Evolutionary conservation across 53 echinoderm and acorn worm genomes (phyloP), one percentile per base, ranked within the genome.

Genomic region (Antedon mediterranea): DNA sequence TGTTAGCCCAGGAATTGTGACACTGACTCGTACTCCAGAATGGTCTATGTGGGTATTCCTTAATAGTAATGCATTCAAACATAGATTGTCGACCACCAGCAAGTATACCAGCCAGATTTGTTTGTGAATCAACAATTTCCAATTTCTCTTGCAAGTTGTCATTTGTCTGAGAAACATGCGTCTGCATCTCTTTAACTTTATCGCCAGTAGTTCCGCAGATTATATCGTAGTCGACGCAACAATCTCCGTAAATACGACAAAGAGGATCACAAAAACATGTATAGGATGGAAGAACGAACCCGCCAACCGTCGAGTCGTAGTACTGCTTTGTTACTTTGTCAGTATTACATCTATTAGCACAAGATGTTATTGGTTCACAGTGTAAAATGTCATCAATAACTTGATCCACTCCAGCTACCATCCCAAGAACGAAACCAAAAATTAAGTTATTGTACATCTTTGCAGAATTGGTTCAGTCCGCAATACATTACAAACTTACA

Each of bases 251-350:
- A 0, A 81, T 43, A 23, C 79, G 34, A 37, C 97, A 97, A 0
- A 31, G 42, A 28, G 82, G 44, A 78, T 97, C 97, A 31, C 97
- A 97, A 78, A 89, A 92, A 43, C 97, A 97, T 0, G 85, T 34
- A 34, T 86, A 79, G 8, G 57, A 57, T 11, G 57, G 57, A 57
- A 57, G 2, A 23, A 57, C 57, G 23, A 15, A 57, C 57, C 15
- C 57, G 6, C 74, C 81, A 28, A 80, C 34, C 0, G 9, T 73
- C 13, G 73, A 81, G 28, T 31, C 34, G 32, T 43, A 33, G n/a
- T 83, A 33, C 23, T 84, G 43, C 4, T 76, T 73, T 34, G 72
- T 75, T 33, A 73, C 71, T 26, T 72, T 41, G 3, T 31, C 32
- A 31, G 43, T 78, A 4, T 75, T 78, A 30, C 85, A 85, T 20